phyloP scores from a whole-genome alignment of 2,888 invertebrate genomes.

The Lepas anatifera region DNA sequence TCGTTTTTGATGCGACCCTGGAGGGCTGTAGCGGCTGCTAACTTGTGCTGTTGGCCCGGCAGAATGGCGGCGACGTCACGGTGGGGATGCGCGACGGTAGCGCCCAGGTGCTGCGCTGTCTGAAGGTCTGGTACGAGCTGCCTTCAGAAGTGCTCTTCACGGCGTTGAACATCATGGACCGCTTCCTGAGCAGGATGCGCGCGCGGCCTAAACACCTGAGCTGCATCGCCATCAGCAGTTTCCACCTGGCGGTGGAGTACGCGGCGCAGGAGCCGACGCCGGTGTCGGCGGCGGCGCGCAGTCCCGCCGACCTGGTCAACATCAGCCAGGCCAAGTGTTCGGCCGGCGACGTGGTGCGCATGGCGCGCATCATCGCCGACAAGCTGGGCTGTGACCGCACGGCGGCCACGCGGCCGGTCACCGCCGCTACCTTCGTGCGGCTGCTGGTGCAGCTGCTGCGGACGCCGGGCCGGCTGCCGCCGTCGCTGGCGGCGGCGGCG shows the following conservation, averaged over 20 bases:
- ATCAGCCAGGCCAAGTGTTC: conserved; percentile 68
- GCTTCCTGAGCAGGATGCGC: conserved; percentile 66
- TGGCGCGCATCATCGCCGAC: conserved; percentile 66
- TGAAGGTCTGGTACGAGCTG: conserved; percentile 74
- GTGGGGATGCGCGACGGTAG: conserved; percentile 64
- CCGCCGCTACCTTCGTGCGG: conserved; percentile 53
- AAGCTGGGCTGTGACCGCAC: conserved; percentile 55
- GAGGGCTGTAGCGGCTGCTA: too few species aligned
- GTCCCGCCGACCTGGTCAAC: conserved; percentile 48
- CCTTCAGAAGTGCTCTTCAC: conserved; percentile 64
- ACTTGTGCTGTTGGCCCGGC: conserved; percentile 26
- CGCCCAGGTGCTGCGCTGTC: conserved; percentile 63
- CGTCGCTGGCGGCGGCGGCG: conserved; percentile 19
- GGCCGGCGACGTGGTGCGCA: conserved; percentile 67
- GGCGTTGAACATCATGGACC: conserved; percentile 64
- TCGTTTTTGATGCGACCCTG: too few species aligned
- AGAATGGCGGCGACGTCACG: conserved; percentile 56
- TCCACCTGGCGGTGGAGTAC: conserved; percentile 61
- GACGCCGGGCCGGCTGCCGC: conserved; percentile 38
- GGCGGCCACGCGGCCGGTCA: conserved; percentile 41
- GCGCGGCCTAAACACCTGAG: conserved; percentile 69
- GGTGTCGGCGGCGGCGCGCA: conserved; percentile 26
- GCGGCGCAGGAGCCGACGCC: conserved; percentile 47
- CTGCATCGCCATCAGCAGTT: conserved; percentile 73
- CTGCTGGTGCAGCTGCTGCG: conserved; percentile 49